phyloP scores from a whole-genome alignment of 2,888 invertebrate species.

The Caradrina clavipalpis region DNA sequence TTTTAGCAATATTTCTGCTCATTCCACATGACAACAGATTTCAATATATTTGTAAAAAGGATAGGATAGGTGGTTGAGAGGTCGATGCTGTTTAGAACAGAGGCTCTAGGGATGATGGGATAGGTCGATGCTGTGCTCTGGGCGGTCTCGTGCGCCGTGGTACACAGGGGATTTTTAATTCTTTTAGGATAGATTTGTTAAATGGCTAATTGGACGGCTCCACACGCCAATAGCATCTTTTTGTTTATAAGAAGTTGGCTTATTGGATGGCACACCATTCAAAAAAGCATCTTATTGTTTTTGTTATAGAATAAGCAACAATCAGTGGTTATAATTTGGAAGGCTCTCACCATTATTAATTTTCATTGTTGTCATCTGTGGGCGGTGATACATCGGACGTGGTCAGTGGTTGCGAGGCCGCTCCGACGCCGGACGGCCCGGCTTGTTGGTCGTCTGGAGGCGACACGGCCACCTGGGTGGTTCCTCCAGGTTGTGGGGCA shows the following conservation, averaged over 20 bases:
- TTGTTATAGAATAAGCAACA: not conserved
- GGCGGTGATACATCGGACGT: not conserved
- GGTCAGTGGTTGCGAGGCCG: not conserved
- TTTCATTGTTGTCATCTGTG: constrained; percentile 6
- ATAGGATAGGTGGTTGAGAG: constrained; percentile 5
- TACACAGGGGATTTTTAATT: constrained; percentile 23
- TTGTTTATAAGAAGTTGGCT: not conserved
- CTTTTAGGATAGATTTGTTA: constrained; percentile 8
- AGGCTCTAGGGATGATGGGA: constrained; percentile 14
- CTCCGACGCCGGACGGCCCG: constrained; percentile 2
- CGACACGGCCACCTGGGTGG: constrained; percentile 6
- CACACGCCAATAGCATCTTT: constrained; percentile 14
- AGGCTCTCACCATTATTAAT: constrained; percentile 1
- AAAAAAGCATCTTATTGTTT: not conserved
- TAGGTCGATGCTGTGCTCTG: constrained; percentile 36
- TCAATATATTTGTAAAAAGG: not conserved
- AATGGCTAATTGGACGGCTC: constrained; percentile 7
- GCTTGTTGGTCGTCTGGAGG: constrained; percentile 4
- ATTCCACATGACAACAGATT: constrained; percentile 11
- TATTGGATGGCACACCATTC: too few species aligned
- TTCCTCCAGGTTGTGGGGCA: constrained; percentile 6
- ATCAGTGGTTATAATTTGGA: not conserved
- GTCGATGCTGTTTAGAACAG: constrained; percentile 18
- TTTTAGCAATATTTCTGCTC: too few species aligned
- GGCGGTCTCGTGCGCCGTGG: constrained; percentile 34